Evolutionary conservation across 2,888 invertebrate genomes (phyloP).

Genomic region (Monoplex corrugatus): DNA sequence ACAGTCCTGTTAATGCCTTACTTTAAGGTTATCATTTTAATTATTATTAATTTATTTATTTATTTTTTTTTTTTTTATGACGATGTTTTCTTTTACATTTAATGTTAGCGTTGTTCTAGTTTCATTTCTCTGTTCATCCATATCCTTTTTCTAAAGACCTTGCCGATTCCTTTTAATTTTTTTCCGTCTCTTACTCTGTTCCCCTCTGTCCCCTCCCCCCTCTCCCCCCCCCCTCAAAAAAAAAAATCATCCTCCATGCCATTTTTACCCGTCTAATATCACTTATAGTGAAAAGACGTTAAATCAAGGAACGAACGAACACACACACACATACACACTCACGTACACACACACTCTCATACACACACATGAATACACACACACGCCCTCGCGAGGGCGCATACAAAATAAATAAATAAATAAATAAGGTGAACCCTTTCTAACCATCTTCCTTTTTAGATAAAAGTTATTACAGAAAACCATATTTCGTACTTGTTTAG

Average conservation of each 20-base stretch:
- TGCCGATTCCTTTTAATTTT: neutral
- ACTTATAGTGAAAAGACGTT: too few relatives aligned
- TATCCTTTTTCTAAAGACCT: neutral
- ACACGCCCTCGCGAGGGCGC: too few relatives aligned
- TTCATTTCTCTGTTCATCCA: neutral
- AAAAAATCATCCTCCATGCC: neutral
- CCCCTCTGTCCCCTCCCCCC: neutral
- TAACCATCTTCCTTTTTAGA: too few relatives aligned
- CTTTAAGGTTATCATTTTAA: neutral
- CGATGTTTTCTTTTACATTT: neutral
- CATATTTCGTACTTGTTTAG: neutral
- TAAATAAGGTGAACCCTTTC: too few relatives aligned
- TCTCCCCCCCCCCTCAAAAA: neutral
- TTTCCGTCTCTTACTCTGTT: neutral
- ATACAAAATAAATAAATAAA: too few relatives aligned
- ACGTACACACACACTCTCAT: neutral
- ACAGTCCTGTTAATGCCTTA: neutral
- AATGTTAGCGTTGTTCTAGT: neutral
- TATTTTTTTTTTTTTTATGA: neutral
- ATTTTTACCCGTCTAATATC: too few relatives aligned
- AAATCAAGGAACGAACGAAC: neutral
- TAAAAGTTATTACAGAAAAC: too few relatives aligned
- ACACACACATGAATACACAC: neutral
- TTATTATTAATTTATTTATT: neutral
- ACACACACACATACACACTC: neutral